These are phyloP conservation scores for Calephelis perditalis DNA, from an alignment of 2,888 invertebrate genomes.

Conservation along the genomic window DNA sequence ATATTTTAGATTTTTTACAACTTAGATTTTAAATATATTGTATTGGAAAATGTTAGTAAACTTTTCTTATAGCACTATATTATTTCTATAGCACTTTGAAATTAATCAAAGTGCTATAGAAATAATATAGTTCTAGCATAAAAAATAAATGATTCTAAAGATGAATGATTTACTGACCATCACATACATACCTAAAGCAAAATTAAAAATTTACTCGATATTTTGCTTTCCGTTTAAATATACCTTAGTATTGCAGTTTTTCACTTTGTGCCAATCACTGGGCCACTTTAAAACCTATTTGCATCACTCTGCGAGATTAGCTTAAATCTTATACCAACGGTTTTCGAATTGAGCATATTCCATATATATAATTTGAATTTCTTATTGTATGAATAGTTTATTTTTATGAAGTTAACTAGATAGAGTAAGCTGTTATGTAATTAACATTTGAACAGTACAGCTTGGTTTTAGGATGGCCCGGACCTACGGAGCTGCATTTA, in stretches of 20 bases:
- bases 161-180: too few species aligned
- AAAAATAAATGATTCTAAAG: too few species aligned
- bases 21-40: too few species aligned
- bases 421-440: constrained; percentile 77
- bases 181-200: too few species aligned
- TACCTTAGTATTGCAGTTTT: not conserved
- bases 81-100: too few species aligned
- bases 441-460: constrained; percentile 50
- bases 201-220: too few species aligned
- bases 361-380: constrained; percentile 53
- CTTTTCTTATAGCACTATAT: too few species aligned
- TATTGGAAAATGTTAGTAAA: too few species aligned
- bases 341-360: constrained; percentile 52
- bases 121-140: too few species aligned
- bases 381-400: constrained; percentile 72
- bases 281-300: constrained; percentile 45
- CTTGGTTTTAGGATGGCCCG: constrained; percentile 52
- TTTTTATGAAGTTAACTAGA: constrained; percentile 75
- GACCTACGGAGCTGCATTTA: constrained; percentile 66
- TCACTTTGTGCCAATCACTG: not conserved
- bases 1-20: too few species aligned
- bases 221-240: too few species aligned
- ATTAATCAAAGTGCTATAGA: too few species aligned
- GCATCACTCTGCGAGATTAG: constrained; percentile 50
- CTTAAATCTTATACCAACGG: constrained; percentile 37